phyloP scores from a whole-genome alignment of 1,140 invertebrate genomes.

The Danaus plexippus region DNA sequence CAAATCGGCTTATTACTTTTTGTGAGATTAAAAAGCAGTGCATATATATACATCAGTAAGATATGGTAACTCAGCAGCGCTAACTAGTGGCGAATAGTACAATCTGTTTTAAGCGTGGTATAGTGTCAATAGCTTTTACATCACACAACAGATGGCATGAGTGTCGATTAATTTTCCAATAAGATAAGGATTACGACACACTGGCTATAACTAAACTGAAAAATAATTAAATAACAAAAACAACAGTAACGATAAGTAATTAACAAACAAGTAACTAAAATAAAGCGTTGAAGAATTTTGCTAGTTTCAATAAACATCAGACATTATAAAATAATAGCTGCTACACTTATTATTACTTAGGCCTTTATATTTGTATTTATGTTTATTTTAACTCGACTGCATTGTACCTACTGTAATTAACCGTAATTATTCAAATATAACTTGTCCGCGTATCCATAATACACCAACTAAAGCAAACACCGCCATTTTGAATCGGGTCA shows the following conservation, averaged over 20 bases:
- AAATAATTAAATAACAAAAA: slow-evolving; percentile 7
- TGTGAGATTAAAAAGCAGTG: too few relatives aligned
- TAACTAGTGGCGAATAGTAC: slow-evolving; percentile 28
- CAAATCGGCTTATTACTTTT: too few relatives aligned
- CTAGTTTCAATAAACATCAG: neutral
- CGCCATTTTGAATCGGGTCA: slow-evolving; percentile 54
- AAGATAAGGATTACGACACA: neutral
- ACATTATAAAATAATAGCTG: too few relatives aligned
- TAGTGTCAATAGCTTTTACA: slow-evolving; percentile 2
- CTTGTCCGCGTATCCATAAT: slow-evolving; percentile 27
- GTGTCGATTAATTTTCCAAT: slow-evolving; percentile 2
- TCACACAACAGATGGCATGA: slow-evolving; percentile 27
- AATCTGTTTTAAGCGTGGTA: neutral
- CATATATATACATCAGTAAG: too few relatives aligned
- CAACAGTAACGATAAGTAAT: neutral
- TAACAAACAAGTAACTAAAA: slow-evolving; percentile 7
- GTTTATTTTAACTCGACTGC: too few relatives aligned
- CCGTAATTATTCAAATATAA: neutral
- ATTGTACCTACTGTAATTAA: too few relatives aligned
- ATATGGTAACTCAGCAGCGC: slow-evolving; percentile 3
- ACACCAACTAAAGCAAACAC: slow-evolving; percentile 20
- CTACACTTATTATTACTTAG: too few relatives aligned
- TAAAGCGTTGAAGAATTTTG: slow-evolving; percentile 3
- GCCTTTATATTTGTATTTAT: too few relatives aligned
- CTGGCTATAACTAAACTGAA: too few relatives aligned